Base-by-base conservation (phyloP, 2,797 vertebrate genomes). In the Erpetoichthys calabaricus region DNA sequence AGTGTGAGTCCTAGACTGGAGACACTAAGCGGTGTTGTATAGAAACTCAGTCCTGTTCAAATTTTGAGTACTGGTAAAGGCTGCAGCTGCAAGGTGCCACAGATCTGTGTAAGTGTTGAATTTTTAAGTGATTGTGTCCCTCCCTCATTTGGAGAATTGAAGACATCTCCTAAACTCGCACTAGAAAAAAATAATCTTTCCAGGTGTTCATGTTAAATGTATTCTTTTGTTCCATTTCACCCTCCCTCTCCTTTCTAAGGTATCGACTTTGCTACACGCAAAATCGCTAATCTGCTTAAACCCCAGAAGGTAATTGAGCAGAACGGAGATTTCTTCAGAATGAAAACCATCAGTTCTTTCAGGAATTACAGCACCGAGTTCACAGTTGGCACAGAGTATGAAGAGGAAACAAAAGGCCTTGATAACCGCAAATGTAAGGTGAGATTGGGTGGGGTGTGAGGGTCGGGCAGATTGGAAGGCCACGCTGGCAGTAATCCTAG, bases 381-480 rank as follows among this genome's bases (percentile, higher is more conserved):
- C 68, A 86, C 59, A 64, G 58, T 87, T 6, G 83, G 80, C 53
- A 70, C 90, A 57, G 86, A 89, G 63, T 93, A 92, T 70, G 73
- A 86, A 4, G 93, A 96, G 74, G 86, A 85, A 47, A 91, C 83
- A 5, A 75, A 86, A 67, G 89, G 90, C 5, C 62, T 94, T 70
- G 92, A 94, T 70, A 85, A 88, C 65, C 83, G 84, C 60, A 84
- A 81, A 58, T 80, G 88, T 69, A 91, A 83, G 88, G 91, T 93
- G 71, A 67, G 58, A 47, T 4, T 25, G 10, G 42, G 9, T 3
- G 10, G 43, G n/a, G 55, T n/a, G 9, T 56, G 44, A 45, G 56
- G 44, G 56, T 56, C 44, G 9, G 7, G 7, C 47, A 49, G 7
- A 9, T 47, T 6, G 6, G 47, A 9, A 47, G 9, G 47, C 47